Evolutionary conservation across 1,140 invertebrate genomes (phyloP).

Genomic region (Bombus breviceps): DNA sequence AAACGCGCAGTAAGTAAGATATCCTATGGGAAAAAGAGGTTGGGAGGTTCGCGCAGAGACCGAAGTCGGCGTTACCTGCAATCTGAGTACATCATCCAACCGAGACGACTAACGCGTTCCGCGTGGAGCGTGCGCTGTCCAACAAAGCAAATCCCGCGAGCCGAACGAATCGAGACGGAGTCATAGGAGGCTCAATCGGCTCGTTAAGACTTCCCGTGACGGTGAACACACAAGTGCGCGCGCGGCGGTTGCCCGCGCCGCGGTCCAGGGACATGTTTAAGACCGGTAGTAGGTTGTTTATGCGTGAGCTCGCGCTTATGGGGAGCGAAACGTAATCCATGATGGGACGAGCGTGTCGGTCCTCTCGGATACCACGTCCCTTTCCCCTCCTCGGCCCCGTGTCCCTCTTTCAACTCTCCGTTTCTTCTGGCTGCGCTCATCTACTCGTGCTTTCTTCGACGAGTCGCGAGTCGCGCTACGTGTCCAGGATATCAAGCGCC

Average conservation of each 20-base stretch:
- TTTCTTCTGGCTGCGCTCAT: conserved; percentile 49
- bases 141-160: conserved; percentile 38
- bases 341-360: conserved; percentile 51
- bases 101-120: background rate
- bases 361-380: conserved; percentile 29
- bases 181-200: conserved; percentile 38
- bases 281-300: conserved; percentile 75
- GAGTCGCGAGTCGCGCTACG: conserved; percentile 63
- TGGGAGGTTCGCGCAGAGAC: too few species aligned
- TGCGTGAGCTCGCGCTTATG: conserved; percentile 70
- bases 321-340: conserved; percentile 61
- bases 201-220: conserved; percentile 51
- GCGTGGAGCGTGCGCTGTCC: background rate
- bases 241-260: conserved; percentile 38
- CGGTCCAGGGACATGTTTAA: conserved; percentile 69
- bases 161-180: conserved; percentile 45
- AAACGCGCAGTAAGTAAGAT: conserved; percentile 10
- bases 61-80: background rate
- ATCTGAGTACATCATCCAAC: conserved; percentile 28
- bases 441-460: conserved; percentile 45
- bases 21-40: background rate
- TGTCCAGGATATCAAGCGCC: conserved; percentile 73
- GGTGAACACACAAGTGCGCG: conserved; percentile 31
- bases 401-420: conserved; percentile 25
- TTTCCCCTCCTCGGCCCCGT: background rate